phyloP scores from a whole-genome alignment of 2,888 invertebrate species.

The Auanema sp. region DNA sequence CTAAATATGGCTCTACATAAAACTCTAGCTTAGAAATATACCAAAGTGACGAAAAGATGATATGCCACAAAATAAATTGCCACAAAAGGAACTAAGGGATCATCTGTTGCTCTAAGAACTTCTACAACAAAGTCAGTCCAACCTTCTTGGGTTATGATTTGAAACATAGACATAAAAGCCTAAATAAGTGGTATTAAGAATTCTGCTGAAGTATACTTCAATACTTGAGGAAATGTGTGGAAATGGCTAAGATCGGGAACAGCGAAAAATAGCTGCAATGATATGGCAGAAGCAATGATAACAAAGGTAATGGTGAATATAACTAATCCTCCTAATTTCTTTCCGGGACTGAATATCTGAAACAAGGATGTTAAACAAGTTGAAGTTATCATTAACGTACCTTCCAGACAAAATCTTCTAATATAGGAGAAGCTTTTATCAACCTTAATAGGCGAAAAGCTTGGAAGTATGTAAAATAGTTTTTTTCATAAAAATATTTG shows the following conservation, averaged over 20 bases:
- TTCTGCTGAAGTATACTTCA: background rate
- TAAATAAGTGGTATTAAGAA: slow-evolving; percentile 63
- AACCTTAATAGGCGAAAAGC: slow-evolving; percentile 86
- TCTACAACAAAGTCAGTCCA: slow-evolving; percentile 99
- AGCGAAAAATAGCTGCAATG: slow-evolving; percentile 97
- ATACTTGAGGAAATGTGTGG: slow-evolving; percentile 91
- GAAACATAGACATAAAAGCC: slow-evolving; percentile 99
- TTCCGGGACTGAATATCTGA: slow-evolving; percentile 78
- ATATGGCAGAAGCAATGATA: slow-evolving; percentile 96
- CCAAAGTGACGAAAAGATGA: slow-evolving; percentile 95
- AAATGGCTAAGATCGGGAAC: slow-evolving; percentile 92
- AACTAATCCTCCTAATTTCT: slow-evolving; percentile 94
- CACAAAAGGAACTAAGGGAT: slow-evolving; percentile 69
- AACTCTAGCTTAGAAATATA: slow-evolving; percentile 22
- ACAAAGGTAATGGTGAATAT: slow-evolving; percentile 98
- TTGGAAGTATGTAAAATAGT: slow-evolving; percentile 77
- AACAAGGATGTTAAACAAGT: slow-evolving; percentile 62
- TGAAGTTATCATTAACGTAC: slow-evolving; percentile 54
- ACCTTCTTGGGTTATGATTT: slow-evolving; percentile 99
- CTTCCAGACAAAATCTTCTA: slow-evolving; percentile 85
- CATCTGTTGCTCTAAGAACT: slow-evolving; percentile 73
- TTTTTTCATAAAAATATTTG: slow-evolving; percentile 82
- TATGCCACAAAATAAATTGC: slow-evolving; percentile 98
- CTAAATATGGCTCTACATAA: slow-evolving; percentile 24
- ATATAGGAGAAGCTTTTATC: slow-evolving; percentile 95